Evolutionary conservation across 53 echinoderm and acorn worm genomes (phyloP), one percentile per base, ranked within the genome.

Genomic region (Astropecten irregularis): DNA sequence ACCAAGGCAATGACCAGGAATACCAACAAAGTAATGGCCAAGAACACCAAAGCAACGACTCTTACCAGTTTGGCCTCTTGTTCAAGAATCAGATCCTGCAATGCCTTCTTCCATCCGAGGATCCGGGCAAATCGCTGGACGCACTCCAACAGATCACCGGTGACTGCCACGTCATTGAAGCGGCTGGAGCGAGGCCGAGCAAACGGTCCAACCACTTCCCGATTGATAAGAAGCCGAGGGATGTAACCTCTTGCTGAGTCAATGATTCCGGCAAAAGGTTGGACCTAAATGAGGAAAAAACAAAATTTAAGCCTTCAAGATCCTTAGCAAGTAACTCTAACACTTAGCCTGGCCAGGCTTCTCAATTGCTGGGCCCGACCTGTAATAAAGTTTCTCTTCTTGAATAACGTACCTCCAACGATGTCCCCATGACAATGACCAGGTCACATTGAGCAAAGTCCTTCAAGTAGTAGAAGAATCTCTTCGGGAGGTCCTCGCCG

Each of bases 341-440:
- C n/a, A n/a, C n/a, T n/a, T n/a, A n/a, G n/a, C n/a, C n/a, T n/a
- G n/a, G n/a, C n/a, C n/a, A n/a, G n/a, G n/a, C n/a, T n/a, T n/a
- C n/a, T n/a, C n/a, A n/a, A n/a, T n/a, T n/a, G n/a, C n/a, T n/a
- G n/a, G n/a, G n/a, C n/a, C n/a, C n/a, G n/a, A n/a, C n/a, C n/a
- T n/a, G n/a, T n/a, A n/a, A n/a, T n/a, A n/a, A n/a, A n/a, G n/a
- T n/a, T n/a, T n/a, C n/a, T n/a, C n/a, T n/a, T n/a, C n/a, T n/a
- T n/a, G n/a, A n/a, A n/a, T n/a, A n/a, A n/a, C n/a, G n/a, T 83
- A 99, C 99, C 90, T 99, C 95, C 35, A 99, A 69, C 23, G 99
- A 99, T 47, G 99, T 99, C 4, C 99, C 99, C 99, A 99, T 97
- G 59, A 99, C 83, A 59, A 99, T 99, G 10, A 99, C 85, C 49